These are phyloP conservation scores for Hippotragus niger DNA, from an alignment of 2,113 vertebrate genomes.

Conservation along the genomic window DNA sequence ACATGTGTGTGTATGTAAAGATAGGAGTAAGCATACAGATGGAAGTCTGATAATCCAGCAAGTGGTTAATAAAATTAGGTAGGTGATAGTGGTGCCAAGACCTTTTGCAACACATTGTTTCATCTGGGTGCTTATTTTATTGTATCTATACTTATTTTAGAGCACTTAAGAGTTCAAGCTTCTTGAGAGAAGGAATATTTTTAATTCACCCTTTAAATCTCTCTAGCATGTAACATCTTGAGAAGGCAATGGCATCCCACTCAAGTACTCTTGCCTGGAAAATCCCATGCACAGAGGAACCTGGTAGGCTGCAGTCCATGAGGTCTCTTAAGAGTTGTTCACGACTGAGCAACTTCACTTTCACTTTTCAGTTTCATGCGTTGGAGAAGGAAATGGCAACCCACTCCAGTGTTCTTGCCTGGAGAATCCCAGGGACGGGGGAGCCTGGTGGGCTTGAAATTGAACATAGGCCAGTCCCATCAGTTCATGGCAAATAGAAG, in stretches of 20 bases:
- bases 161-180: neutral
- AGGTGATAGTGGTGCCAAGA: neutral
- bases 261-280: too few species aligned
- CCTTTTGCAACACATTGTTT: neutral
- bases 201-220: neutral
- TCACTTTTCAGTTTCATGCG: too few species aligned
- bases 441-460: neutral
- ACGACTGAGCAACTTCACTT: too few species aligned
- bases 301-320: too few species aligned
- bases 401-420: too few species aligned
- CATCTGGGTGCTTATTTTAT: neutral
- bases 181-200: neutral
- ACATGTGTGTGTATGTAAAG: neutral
- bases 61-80: conserved; percentile 7
- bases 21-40: neutral
- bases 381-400: too few species aligned
- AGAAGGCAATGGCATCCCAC: too few species aligned
- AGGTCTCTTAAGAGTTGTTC: too few species aligned
- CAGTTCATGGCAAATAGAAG: neutral
- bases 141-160: neutral
- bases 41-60: neutral
- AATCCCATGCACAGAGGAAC: too few species aligned
- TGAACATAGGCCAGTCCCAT: neutral
- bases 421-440: too few species aligned
- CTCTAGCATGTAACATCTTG: neutral